Base-by-base conservation (phyloP, 2,797 vertebrate species). In the Poecilia velifera region DNA sequence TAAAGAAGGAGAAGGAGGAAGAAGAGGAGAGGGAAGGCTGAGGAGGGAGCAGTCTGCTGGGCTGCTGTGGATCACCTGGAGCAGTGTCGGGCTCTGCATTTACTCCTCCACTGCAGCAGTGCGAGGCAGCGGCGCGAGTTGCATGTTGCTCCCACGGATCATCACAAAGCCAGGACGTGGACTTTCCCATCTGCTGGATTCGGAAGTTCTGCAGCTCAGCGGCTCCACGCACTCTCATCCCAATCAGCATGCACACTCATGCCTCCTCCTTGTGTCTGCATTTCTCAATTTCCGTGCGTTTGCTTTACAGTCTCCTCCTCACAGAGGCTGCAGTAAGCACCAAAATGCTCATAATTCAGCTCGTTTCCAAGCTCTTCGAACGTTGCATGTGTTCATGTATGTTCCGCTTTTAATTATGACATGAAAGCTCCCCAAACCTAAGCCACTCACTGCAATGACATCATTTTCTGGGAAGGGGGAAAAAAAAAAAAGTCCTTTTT, bases 101-200 rank as follows among this genome's bases (percentile, higher is more conserved):
- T 95, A 94, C 94, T 95, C 94, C 95, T 95, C 93, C 95, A 95
- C 96, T 96, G 95, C 96, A 95, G 95, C 94, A 96, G 92, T 93
- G 91, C 85, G 88, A 93, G 94, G 93, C 94, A 93, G 90, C 93
- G 84, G 93, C 91, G 85, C 89, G 90, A 90, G 90, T 92, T 95
- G 95, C 94, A 94, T 96, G 94, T 95, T 96, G 92, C 93, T 95
- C 93, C 88, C 92, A 81, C 89, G 80, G 92, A 93, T 92, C 88
- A 31, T 77, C 45, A 78, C 89, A 96, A 96, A 96, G 96, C 93
- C 76, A 84, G 96, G 96, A 96, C 76, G 76, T 73, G 93, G 95
- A 96, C 73, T 88, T 64, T 81, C 80, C 86, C 83, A 83, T 91
- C 87, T 80, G 89, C 83, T 90, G 93, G 95, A 95, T 94, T 94